phyloP scores from a whole-genome alignment of 2,797 vertebrate species.

The Tympanoctomys barrerae region DNA sequence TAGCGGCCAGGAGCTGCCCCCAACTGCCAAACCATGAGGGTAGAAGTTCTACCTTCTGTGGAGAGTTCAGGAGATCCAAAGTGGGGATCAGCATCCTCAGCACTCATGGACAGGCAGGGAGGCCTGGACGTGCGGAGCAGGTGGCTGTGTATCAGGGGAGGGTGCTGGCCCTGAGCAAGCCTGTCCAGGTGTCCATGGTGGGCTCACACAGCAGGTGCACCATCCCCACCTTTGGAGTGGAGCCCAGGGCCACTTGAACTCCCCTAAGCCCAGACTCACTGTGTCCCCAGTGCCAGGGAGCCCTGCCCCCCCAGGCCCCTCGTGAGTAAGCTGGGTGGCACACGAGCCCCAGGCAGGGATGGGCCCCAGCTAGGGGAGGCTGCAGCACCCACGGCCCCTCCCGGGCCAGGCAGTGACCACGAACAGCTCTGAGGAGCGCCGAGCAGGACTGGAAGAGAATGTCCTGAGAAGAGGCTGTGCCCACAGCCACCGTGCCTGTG shows the following conservation, averaged over 20 bases:
- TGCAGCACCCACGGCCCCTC: background rate
- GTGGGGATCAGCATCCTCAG: too few species aligned
- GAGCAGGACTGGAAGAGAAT: background rate
- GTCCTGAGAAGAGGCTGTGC: background rate
- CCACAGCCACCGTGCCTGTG: background rate
- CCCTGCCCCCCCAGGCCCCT: background rate
- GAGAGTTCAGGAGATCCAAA: background rate
- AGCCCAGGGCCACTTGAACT: accelerated
- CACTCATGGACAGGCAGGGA: background rate
- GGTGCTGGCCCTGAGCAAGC: background rate
- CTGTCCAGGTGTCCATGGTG: accelerated
- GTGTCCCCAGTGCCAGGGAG: background rate
- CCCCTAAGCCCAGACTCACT: background rate
- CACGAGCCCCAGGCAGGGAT: background rate
- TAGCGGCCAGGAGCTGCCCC: background rate
- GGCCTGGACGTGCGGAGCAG: background rate
- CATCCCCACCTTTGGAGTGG: accelerated
- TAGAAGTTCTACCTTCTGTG: background rate
- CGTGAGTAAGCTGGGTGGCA: accelerated
- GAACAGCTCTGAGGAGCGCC: too few species aligned
- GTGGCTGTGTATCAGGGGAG: accelerated
- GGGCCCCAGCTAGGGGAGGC: background rate
- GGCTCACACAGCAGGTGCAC: accelerated
- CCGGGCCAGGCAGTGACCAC: accelerated
- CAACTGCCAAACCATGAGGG: background rate